Base-by-base conservation (phyloP, 2,797 vertebrate species). In the Phataginus tricuspis region DNA sequence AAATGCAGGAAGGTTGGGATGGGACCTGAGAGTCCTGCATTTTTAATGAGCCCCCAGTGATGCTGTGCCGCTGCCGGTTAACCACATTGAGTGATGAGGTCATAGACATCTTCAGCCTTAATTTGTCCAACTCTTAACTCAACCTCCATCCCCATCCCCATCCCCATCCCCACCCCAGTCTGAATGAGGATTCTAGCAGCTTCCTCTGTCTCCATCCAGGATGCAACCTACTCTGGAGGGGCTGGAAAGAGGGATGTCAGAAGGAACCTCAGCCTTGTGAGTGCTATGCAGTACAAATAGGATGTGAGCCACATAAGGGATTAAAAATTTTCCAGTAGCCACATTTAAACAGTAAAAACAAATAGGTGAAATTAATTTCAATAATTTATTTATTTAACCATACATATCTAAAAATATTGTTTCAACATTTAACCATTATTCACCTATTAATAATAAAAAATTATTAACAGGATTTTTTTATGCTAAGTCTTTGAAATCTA, bases 281-380 rank as follows among this genome's bases (percentile, higher is more conserved):
- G 11, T 16, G 7, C 31, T 18, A 10, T 45, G 14, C 64, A 3
- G 1, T 31, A 59, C 78, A 79, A 84, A 61, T 29, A n/a, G 5
- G 9, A 25, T 12, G 12, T 74, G 59, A 90, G 64, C 63, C 51
- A 34, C 8, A 37, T 37, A 13, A 53, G 45, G 49, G 23, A 66
- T 61, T 90, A 31, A 4, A 87, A 45, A 39, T 15, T 71, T 69
- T 55, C 51, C 8, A 69, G 21, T 29, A 69, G 11, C 49, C 29
- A 34, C 42, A 79, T 85, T 94, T 85, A 86, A 68, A 86, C 64
- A 45, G 19, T 80, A 63, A 74, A 91, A 88, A 59, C 19, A 74
- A 85, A 39, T 25, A 64, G 7, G 39, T 63, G 27, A 14, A 51
- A 90, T 83, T 39, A 85, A 86, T 71, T 77, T 64, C 57, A 71